Base-by-base conservation (phyloP, 2,888 invertebrate genomes). In the Pomacea canaliculata region DNA sequence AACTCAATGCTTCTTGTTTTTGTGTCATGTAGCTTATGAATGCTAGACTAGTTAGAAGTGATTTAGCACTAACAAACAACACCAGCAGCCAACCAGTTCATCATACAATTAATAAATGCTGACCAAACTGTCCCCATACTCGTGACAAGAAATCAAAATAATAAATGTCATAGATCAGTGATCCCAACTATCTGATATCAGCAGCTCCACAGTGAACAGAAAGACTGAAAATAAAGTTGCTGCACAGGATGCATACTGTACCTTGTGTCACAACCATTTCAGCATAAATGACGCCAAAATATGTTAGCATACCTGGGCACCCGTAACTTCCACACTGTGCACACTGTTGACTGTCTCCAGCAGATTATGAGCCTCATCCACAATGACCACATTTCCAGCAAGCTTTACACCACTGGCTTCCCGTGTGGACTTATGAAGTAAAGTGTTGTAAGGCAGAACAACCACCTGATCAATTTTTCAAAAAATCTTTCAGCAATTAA, bases 361-460 rank as follows among this genome's bases (percentile, higher is more conserved):
- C 1, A 99, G 93, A 90, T 99, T 99, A 86, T 99, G 99, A 0
- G 99, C 99, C 91, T 99, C 99, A 89, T 99, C 99, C 27, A 93
- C 91, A 78, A 99, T 95, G 0, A 99, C 92, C 49, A 98, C 92
- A 87, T 95, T 95, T 56, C 85, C 90, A 46, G 94, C 93, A 46
- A 96, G 89, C 75, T 93, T 92, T 76, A 96, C 93, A 74, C 94
- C 94, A 88, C 93, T 94, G 16, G 95, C 94, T 83, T 94, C 92
- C 77, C 97, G 92, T 0, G 96, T 96, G 23, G 93, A 92, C 88
- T 94, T 94, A 89, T 97, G 96, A 8, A 97, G 92, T 70, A 97
- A 92, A 46, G 95, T 94, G 89, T 96, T 95, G 84, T 92, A 92
- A 0, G 92, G 92, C 69, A 92, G 80, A 70, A 95, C 93, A 73